Evolutionary conservation across 2,888 invertebrate genomes (phyloP), one percentile per base, ranked within the genome.

Genomic region (Andrena fulva): DNA sequence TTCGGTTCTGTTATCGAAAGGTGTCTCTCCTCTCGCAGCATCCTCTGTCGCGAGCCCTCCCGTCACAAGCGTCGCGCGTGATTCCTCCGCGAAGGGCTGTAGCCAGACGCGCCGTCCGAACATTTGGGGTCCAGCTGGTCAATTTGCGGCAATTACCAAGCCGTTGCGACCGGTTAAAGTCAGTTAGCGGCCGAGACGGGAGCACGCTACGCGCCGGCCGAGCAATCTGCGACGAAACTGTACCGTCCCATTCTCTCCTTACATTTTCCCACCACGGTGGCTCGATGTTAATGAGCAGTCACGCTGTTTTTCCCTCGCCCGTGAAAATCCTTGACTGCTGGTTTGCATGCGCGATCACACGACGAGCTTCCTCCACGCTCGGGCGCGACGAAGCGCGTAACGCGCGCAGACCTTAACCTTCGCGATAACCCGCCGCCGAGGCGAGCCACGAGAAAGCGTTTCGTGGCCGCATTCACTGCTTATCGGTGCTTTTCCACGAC

Each of bases 81-180:
- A 87, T 87, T 86, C 70, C 42, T 70, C 63, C 85, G 63, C 66
- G 66, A 42, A 42, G 42, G 42, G 42, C 42, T 42, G 42, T 16
- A 24, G 33, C 60, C 72, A 63, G 54, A n/a, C 12, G 48, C 69
- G 42, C 10, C 52, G 62, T 42, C 16, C 69, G 59, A 70, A 66
- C 77, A 80, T 88, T 88, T 87, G 79, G 86, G 89, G 83, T 74
- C 86, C 86, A 84, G 86, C 86, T 83, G 85, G 89, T 90, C 90
- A 91, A 91, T 91, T 91, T 87, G 85, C 82, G 68, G 70, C 89
- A 89, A 91, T 91, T 91, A 91, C 90, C 86, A 72, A 86, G 87
- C 88, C 80, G 90, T 87, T 87, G 86, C 71, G 86, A 88, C 85
- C 80, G 89, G 87, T 91, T 91, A 89, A 86, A 90, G 88, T 87